Percentiles rank a stretch among this genome's conserved stretches.
Conservation (phyloP, 2,113 vertebrate genomes). For the Sisor rabdophorus region DNA sequence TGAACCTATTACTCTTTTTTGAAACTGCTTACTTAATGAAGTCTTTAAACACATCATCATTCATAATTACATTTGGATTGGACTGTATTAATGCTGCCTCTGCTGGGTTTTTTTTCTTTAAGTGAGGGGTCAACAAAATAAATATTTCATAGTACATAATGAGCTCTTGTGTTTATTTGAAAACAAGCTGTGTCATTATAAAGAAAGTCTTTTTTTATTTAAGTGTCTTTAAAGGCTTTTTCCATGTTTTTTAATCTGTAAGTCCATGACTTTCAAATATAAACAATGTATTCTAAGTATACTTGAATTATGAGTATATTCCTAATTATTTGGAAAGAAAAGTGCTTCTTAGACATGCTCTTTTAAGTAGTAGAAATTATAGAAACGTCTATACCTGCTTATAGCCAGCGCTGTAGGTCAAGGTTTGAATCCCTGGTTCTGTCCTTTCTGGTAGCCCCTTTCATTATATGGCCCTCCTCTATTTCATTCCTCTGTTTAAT, state of each 20-base stretch:
- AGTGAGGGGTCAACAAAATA: background rate
- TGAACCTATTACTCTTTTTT: conserved; percentile 1
- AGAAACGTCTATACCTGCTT: too few relatives aligned
- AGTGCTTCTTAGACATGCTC: too few relatives aligned
- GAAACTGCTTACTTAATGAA: background rate
- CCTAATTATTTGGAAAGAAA: too few relatives aligned
- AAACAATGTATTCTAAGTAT: too few relatives aligned
- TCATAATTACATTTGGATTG: background rate
- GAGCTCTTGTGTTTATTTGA: background rate
- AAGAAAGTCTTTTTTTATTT: background rate
- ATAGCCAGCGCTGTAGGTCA: too few relatives aligned
- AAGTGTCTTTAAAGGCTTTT: background rate
- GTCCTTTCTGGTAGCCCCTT: too few relatives aligned
- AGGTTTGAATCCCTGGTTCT: too few relatives aligned
- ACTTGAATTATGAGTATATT: too few relatives aligned
- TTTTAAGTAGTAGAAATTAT: too few relatives aligned
- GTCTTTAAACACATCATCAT: conserved; percentile 15
- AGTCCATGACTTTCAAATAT: too few relatives aligned
- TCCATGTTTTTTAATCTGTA: background rate
- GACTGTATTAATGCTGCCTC: background rate
- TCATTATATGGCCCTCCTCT: too few relatives aligned
- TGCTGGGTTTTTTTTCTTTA: background rate
- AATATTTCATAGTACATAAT: background rate
- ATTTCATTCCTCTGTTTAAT: too few relatives aligned
- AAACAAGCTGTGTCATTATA: background rate